A percentile compares a stretch with the other conserved stretches of the same genome.
These are phyloP conservation scores for Pasiphila rectangulata DNA, from an alignment of 2,888 invertebrate species.

Conservation along the genomic window DNA sequence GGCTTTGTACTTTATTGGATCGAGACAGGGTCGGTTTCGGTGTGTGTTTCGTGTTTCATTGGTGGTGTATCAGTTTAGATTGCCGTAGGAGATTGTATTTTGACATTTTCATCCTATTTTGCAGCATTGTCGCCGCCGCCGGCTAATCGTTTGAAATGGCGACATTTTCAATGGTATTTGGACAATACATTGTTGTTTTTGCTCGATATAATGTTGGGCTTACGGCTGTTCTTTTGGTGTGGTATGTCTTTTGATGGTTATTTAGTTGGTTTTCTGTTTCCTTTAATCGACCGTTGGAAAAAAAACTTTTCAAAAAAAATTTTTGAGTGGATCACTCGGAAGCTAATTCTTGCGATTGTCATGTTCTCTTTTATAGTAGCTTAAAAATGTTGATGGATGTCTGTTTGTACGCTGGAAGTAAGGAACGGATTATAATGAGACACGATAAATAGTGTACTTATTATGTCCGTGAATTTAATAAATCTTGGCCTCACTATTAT, in stretches of 20 bases:
- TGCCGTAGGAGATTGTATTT: slow-evolving; percentile 70
- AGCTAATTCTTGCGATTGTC: background rate
- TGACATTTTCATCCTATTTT: slow-evolving; percentile 79
- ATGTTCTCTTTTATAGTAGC: background rate
- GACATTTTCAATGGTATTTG: slow-evolving; percentile 28
- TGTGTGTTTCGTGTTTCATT: slow-evolving; percentile 2
- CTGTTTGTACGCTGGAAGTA: too few species aligned
- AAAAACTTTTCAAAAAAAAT: too few species aligned
- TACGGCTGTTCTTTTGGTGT: slow-evolving; percentile 20
- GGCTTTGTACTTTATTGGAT: background rate
- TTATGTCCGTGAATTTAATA: background rate
- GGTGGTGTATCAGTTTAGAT: slow-evolving; percentile 46
- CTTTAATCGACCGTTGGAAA: slow-evolving; percentile 1
- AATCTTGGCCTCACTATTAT: too few species aligned
- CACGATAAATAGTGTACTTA: background rate
- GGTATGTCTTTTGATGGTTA: slow-evolving; percentile 11
- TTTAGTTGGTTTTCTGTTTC: slow-evolving; percentile 8
- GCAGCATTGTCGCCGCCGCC: slow-evolving; percentile 57
- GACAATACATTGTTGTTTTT: slow-evolving; percentile 36
- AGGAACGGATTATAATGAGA: too few species aligned
- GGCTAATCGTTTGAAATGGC: slow-evolving; percentile 70
- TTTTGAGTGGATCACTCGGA: background rate
- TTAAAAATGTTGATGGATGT: too few species aligned
- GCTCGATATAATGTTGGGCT: slow-evolving; percentile 27
- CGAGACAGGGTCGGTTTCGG: slow-evolving; percentile 28